A percentile compares a stretch with the other conserved stretches of the same genome.
These are phyloP conservation scores for Thelohanellus kitauei DNA, from an alignment of 30 jellyfish, hydroid and myxozoan species.

Conservation along the genomic window DNA sequence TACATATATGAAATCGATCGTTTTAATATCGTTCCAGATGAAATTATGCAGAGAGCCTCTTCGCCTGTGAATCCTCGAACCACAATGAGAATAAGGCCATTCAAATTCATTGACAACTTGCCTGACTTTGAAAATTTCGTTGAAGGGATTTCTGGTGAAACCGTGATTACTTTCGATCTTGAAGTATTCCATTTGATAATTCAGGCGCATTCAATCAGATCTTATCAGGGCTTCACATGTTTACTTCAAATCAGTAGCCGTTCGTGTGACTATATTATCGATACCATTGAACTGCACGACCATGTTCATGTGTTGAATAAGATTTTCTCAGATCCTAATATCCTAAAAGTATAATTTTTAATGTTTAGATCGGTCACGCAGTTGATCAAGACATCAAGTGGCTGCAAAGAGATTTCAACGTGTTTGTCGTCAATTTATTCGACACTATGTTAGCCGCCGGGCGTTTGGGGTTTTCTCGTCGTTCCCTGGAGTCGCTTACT, in stretches of 20 bases:
- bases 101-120: too few relatives aligned
- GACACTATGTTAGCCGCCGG: constrained; percentile 82
- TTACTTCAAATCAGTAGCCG: constrained; percentile 78
- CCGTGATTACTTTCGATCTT: too few relatives aligned
- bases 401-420: constrained; percentile 78
- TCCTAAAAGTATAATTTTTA: constrained; percentile 21
- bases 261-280: constrained; percentile 35
- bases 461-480: constrained; percentile 22
- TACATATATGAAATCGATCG: too few relatives aligned
- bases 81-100: too few relatives aligned
- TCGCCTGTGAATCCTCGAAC: too few relatives aligned
- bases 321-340: constrained; percentile 51
- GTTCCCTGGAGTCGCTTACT: constrained; percentile 31
- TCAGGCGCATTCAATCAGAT: constrained; percentile 76
- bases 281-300: constrained; percentile 31
- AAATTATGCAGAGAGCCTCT: too few relatives aligned
- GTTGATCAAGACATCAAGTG: constrained; percentile 74
- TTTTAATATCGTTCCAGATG: too few relatives aligned
- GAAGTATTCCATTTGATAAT: too few relatives aligned
- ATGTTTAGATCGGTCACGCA: constrained; percentile 45
- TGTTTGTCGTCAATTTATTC: constrained; percentile 59
- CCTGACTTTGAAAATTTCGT: too few relatives aligned
- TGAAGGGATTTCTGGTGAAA: too few relatives aligned
- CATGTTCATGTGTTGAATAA: constrained; percentile 44
- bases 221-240: constrained; percentile 77